phyloP scores from a whole-genome alignment of 2,888 invertebrate genomes.

The Zaprionus bogoriensis region DNA sequence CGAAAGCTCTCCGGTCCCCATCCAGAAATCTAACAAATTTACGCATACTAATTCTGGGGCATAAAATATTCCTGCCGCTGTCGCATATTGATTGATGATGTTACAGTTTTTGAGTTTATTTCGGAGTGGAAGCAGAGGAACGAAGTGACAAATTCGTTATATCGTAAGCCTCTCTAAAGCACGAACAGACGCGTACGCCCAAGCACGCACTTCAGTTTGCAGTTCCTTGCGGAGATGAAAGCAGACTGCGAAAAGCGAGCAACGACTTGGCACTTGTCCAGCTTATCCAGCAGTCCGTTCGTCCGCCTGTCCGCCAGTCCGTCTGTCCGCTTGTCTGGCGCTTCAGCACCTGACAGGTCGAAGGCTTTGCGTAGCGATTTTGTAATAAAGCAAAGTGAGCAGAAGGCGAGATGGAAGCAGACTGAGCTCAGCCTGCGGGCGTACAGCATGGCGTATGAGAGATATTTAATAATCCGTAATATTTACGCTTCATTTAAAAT shows the following conservation, averaged over 20 bases:
- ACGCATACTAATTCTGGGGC: background rate
- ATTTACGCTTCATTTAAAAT: conserved; percentile 48
- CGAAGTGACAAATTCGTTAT: conserved; percentile 9
- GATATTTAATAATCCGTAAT: conserved; percentile 59
- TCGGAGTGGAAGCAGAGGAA: background rate
- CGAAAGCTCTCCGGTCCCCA: background rate
- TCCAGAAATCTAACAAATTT: background rate
- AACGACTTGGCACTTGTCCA: conserved; percentile 6
- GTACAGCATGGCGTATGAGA: conserved; percentile 54
- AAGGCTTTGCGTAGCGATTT: conserved; percentile 44
- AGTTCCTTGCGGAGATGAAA: conserved; percentile 20
- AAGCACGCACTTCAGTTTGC: background rate
- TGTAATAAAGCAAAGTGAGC: conserved; percentile 59
- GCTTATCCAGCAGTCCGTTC: too few relatives aligned
- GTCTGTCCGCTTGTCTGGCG: conserved; percentile 21
- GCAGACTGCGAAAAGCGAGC: conserved; percentile 25
- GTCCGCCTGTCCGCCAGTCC: conserved; percentile 6
- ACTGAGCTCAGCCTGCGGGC: conserved; percentile 16
- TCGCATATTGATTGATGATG: conserved; percentile 43
- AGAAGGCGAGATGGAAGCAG: conserved; percentile 22
- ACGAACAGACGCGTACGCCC: too few relatives aligned
- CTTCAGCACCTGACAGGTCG: conserved; percentile 32
- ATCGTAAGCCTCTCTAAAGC: too few relatives aligned
- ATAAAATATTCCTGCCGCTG: conserved; percentile 6
- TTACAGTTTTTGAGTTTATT: conserved; percentile 1